Evolutionary conservation across 1,140 invertebrate genomes (phyloP), one percentile per base, ranked within the genome.

Genomic region (Aphelinus certus): DNA sequence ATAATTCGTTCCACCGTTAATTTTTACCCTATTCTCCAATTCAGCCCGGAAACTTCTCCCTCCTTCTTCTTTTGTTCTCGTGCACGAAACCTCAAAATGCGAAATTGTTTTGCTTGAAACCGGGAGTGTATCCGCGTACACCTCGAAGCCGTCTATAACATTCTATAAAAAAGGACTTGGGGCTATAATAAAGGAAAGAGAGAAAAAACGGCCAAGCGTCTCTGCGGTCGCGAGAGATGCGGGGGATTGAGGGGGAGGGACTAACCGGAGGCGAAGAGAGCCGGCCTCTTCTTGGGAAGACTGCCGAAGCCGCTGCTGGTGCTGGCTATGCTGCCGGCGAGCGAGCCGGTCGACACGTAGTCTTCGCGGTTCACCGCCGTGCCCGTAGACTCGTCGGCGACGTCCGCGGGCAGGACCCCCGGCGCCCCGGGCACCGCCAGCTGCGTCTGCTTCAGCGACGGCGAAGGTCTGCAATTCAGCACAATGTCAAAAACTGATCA

Each of bases 231-330:
- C 26, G 26, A 26, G 26, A 26, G 26, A 26, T 26, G 26, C 26
- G 26, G 26, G 26, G 26, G 26, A 26, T 26, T 26, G 26, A 26
- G 26, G 26, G 26, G 1, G 7, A 49, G 51, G 60, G 58, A 73
- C 43, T 78, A 83, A 90, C 91, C 92, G 83, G 90, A 89, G 77
- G 87, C 82, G 75, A 92, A 89, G 55, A 91, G 84, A 51, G 88
- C 85, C 77, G 90, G 89, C 87, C 92, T 90, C 84, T 94, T 94
- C 82, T 95, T 94, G 70, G 94, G 92, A 83, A 96, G 90, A 84
- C 93, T 95, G 68, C 94, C 94, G 87, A 95, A 95, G 81, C 94
- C 93, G 73, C 94, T 94, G 84, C 93, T 94, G 73, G 91, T 91
- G 77, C 92, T 93, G 55, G 93, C 92, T 80, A 94, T 92, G 78